A percentile compares a stretch with the other conserved stretches of the same genome.
Evolutionary conservation across 2,888 invertebrate genomes (phyloP).

Genomic region (Dicycla oo): DNA sequence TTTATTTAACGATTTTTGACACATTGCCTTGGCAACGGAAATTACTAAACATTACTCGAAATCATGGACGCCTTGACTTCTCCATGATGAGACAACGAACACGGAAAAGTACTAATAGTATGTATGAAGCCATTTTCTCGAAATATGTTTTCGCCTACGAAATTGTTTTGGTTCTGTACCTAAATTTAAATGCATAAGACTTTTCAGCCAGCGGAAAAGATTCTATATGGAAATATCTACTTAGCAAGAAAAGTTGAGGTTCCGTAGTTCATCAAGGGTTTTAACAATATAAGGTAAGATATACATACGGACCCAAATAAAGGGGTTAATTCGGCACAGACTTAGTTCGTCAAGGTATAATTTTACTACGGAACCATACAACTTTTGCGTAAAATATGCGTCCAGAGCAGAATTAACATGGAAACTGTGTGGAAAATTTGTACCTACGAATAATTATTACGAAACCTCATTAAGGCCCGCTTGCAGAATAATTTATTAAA

Average conservation of each 20-base stretch:
- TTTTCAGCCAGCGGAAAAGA: neutral
- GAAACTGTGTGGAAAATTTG: neutral
- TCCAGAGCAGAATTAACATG: conserved; percentile 19
- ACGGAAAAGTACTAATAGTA: neutral
- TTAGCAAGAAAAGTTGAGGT: neutral
- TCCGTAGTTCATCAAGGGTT: neutral
- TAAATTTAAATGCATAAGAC: conserved; percentile 18
- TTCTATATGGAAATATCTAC: neutral
- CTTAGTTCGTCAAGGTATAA: neutral
- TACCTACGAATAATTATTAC: conserved; percentile 12
- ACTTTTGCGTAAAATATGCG: conserved; percentile 9
- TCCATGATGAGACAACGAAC: neutral
- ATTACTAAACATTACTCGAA: neutral
- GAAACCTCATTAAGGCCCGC: conserved; percentile 8
- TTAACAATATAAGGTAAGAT: neutral
- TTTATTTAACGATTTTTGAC: neutral
- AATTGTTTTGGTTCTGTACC: neutral
- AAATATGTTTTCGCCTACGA: neutral
- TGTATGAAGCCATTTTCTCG: conserved; percentile 1
- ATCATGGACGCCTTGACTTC: neutral
- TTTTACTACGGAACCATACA: neutral
- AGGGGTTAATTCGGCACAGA: neutral
- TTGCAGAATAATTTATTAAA: neutral
- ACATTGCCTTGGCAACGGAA: conserved; percentile 9
- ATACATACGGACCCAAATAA: neutral